phyloP scores from a whole-genome alignment of 2,888 invertebrate species.

The Drosophila yooni region DNA sequence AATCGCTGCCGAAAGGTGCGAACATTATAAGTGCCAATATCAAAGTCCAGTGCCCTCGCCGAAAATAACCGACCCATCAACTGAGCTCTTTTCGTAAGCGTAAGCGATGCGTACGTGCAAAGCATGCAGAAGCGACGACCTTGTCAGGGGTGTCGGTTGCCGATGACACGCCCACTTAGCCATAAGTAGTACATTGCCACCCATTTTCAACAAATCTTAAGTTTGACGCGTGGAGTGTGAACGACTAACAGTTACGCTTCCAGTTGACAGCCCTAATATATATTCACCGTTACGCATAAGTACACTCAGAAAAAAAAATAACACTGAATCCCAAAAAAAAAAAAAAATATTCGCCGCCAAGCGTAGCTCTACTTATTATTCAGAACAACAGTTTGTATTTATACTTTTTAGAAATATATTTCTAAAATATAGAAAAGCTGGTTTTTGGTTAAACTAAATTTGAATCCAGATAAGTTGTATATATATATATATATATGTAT shows the following conservation, averaged over 20 bases:
- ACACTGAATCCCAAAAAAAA: rapidly evolving
- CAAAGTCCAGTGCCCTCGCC: slow-evolving; percentile 38
- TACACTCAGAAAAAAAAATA: neutral
- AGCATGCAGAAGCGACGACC: slow-evolving; percentile 46
- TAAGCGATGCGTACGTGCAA: slow-evolving; percentile 57
- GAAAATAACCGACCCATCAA: slow-evolving; percentile 19
- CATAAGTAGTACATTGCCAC: slow-evolving; percentile 52
- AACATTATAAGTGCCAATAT: slow-evolving; percentile 46
- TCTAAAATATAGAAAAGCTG: neutral
- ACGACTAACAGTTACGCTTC: neutral
- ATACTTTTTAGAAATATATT: neutral
- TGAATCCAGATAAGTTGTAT: rapidly evolving
- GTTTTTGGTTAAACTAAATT: neutral
- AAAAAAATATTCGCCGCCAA: neutral
- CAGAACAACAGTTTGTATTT: neutral
- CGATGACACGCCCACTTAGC: slow-evolving; percentile 61
- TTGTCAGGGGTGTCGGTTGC: neutral
- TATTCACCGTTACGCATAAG: neutral
- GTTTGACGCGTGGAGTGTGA: neutral
- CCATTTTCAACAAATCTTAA: slow-evolving; percentile 37
- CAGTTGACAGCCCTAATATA: neutral
- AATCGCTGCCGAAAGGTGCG: slow-evolving; percentile 56
- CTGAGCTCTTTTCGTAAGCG: slow-evolving; percentile 18
- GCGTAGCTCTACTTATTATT: neutral
- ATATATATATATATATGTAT: no score